Percentiles rank a stretch among this genome's conserved stretches.
Evolutionary conservation across 2,113 vertebrate species (phyloP).

Genomic region (Heterocephalus glaber): DNA sequence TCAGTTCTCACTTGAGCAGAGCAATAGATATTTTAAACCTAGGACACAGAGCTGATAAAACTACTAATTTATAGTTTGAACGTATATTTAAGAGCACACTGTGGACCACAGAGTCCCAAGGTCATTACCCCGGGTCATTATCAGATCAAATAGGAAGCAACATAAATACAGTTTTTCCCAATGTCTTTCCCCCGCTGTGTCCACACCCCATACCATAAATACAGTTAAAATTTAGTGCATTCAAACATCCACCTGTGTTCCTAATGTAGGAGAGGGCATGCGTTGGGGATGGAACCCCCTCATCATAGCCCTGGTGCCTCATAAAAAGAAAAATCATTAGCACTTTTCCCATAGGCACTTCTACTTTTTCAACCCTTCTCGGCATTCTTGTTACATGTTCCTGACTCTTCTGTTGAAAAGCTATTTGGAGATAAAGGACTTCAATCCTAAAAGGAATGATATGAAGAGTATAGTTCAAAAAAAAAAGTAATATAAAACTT

Average conservation of each 20-base stretch:
- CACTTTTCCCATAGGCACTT: neutral
- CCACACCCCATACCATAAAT: neutral
- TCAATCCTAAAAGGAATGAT: conserved; percentile 57
- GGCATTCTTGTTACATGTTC: neutral
- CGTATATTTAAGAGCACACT: neutral
- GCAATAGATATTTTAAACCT: neutral
- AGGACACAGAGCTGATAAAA: neutral
- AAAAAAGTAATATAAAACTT: conserved; percentile 27
- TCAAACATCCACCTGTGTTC: neutral
- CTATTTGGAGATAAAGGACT: conserved; percentile 56
- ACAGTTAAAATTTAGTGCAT: neutral
- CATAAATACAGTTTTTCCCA: neutral
- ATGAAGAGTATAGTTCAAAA: conserved; percentile 48
- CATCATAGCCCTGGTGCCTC: neutral
- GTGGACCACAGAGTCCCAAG: neutral
- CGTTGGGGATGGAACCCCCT: neutral
- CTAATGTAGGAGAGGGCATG: neutral
- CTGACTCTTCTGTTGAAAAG: conserved; percentile 59
- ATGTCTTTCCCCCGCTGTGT: neutral
- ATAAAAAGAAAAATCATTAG: neutral
- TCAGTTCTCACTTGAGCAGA: neutral
- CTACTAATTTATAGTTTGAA: neutral
- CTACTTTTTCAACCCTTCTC: conserved; percentile 45
- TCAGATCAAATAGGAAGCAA: neutral
- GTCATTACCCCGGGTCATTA: neutral